Conservation (phyloP, 2,888 invertebrate genomes). For the Calliopum simillimum region DNA sequence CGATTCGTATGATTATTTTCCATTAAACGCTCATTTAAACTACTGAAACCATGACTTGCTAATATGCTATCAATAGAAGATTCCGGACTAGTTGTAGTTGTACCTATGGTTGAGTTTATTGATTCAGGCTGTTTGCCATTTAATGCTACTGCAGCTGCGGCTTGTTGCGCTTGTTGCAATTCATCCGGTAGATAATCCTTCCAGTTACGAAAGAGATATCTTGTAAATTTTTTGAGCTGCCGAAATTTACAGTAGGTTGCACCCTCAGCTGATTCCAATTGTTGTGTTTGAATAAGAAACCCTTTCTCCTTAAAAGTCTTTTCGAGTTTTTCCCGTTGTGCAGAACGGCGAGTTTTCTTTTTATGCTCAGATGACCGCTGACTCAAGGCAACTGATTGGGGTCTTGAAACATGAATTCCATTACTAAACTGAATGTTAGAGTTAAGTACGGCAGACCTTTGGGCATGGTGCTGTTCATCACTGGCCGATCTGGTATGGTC, state of each 20-base stretch:
- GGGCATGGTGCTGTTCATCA: not conserved
- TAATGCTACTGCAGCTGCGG: conserved; percentile 47
- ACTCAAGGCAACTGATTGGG: not conserved
- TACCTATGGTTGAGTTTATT: not conserved
- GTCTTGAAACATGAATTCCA: conserved; percentile 27
- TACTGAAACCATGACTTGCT: conserved; percentile 6
- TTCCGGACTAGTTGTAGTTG: not conserved
- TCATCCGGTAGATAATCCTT: conserved; percentile 88
- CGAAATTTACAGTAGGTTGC: conserved; percentile 94
- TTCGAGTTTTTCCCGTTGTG: conserved; percentile 88
- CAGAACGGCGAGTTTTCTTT: conserved; percentile 82
- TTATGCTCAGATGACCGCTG: conserved; percentile 67
- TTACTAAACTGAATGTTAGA: conserved; percentile 28
- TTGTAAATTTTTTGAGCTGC: conserved; percentile 89
- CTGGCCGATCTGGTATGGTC: not conserved
- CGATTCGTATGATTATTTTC: conserved; percentile 6
- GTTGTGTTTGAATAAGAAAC: conserved; percentile 92
- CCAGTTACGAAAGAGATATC: conserved; percentile 92
- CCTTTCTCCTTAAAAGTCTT: conserved; percentile 94
- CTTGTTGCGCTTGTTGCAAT: conserved; percentile 55
- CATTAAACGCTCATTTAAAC: conserved; percentile 1
- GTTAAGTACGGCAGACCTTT: conserved; percentile 28
- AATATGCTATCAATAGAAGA: conserved; percentile 8
- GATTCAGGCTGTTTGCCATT: not conserved
- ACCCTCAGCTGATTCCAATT: conserved; percentile 91